Evolutionary conservation across 2,888 invertebrate genomes (phyloP).

Genomic region (Macrophya annulata): DNA sequence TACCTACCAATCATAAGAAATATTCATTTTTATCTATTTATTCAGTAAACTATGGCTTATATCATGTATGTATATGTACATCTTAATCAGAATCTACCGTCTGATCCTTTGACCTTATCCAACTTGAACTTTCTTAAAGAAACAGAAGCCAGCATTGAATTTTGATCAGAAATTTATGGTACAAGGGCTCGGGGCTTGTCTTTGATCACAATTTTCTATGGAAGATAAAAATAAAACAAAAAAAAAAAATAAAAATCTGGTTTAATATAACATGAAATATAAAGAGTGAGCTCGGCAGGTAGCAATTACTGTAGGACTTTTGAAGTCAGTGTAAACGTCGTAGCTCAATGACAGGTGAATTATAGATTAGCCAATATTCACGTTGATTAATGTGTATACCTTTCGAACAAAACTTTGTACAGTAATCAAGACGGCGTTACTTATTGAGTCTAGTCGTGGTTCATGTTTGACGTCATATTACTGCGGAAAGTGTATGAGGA

Average conservation of each 20-base stretch:
- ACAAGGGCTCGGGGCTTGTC: background rate
- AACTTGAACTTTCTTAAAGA: constrained; percentile 1
- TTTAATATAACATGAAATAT: background rate
- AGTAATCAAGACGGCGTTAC: background rate
- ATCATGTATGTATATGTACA: background rate
- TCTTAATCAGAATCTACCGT: background rate
- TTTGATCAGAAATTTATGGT: background rate
- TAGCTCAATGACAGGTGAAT: background rate
- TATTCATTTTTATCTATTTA: background rate
- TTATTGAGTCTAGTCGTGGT: background rate
- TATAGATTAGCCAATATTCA: constrained; percentile 10
- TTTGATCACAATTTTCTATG: constrained; percentile 7
- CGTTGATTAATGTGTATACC: constrained; percentile 12
- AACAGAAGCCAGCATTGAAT: background rate
- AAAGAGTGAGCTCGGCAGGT: too few relatives aligned
- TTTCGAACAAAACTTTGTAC: background rate
- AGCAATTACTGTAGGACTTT: constrained; percentile 10
- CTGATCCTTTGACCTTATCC: background rate
- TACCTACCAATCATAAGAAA: background rate
- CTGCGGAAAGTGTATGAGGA: constrained; percentile 18
- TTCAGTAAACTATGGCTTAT: too few relatives aligned
- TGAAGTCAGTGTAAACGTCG: background rate
- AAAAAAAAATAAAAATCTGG: background rate
- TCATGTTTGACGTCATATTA: constrained; percentile 30
- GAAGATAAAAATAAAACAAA: background rate